phyloP scores from a whole-genome alignment of 2,797 vertebrate genomes.

The Tenualosa thibaudeaui region DNA sequence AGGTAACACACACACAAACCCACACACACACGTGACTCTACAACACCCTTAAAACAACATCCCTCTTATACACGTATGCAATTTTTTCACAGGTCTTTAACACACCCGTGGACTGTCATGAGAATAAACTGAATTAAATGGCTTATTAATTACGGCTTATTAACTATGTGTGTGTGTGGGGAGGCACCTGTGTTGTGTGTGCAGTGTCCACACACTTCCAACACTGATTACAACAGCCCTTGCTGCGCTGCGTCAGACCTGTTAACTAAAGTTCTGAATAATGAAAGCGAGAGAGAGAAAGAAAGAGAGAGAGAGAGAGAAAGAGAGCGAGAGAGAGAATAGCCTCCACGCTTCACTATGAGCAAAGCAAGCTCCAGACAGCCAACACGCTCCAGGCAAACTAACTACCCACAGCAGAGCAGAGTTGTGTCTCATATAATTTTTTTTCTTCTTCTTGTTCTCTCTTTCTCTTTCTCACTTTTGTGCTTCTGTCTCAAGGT shows the following conservation, averaged over 20 bases:
- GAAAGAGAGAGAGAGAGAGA: neutral
- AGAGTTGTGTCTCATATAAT: neutral
- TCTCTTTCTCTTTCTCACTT: neutral
- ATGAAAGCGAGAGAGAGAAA: neutral
- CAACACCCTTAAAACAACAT: neutral
- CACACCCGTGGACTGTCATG: neutral
- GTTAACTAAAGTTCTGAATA: neutral
- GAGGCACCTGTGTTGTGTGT: neutral
- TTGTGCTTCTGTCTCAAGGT: neutral
- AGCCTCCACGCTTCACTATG: neutral
- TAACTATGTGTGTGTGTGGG: neutral
- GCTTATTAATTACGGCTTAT: neutral
- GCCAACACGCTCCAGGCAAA: neutral
- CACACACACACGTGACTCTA: neutral
- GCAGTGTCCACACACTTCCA: neutral
- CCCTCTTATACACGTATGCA: neutral
- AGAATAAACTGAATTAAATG: neutral
- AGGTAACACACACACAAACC: neutral
- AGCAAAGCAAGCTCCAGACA: conserved; percentile 17
- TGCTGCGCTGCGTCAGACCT: neutral
- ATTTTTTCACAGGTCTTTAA: neutral
- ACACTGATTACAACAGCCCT: neutral
- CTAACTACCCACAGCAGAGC: neutral
- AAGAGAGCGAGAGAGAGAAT: neutral
- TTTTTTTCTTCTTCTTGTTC: neutral